These are phyloP conservation scores for Typhlomys cinereus DNA, from an alignment of 2,113 vertebrate genomes.

Conservation along the genomic window DNA sequence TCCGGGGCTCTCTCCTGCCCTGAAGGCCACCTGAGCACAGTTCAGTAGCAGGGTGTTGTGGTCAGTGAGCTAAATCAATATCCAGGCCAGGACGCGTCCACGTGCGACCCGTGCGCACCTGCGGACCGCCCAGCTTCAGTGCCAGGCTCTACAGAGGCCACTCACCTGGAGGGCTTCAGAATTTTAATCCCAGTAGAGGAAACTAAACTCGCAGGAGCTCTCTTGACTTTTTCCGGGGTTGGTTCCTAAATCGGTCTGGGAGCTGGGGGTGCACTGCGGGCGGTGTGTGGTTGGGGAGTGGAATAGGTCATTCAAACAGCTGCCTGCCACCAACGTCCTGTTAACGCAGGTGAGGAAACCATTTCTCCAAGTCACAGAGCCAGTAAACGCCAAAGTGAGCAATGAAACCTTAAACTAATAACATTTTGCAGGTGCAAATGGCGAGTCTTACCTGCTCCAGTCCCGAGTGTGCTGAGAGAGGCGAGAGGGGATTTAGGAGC, in stretches of 20 bases:
- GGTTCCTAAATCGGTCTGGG: too few relatives aligned
- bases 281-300: background rate
- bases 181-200: background rate
- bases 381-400: background rate
- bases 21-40: background rate
- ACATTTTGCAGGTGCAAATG: accelerated
- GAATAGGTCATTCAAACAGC: accelerated
- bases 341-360: background rate
- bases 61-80: background rate
- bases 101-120: too few relatives aligned
- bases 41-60: background rate
- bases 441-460: background rate
- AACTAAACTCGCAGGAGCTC: background rate
- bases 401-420: background rate
- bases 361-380: background rate
- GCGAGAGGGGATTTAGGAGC: accelerated
- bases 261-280: accelerated
- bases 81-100: too few relatives aligned
- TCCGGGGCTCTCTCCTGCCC: background rate
- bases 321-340: accelerated
- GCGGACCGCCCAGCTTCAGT: background rate
- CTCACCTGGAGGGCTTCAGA: background rate
- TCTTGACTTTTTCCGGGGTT: background rate
- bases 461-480: background rate
- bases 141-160: background rate